Evolutionary conservation across 1,140 invertebrate genomes (phyloP).

Genomic region (Ditylenchus dipsaci): DNA sequence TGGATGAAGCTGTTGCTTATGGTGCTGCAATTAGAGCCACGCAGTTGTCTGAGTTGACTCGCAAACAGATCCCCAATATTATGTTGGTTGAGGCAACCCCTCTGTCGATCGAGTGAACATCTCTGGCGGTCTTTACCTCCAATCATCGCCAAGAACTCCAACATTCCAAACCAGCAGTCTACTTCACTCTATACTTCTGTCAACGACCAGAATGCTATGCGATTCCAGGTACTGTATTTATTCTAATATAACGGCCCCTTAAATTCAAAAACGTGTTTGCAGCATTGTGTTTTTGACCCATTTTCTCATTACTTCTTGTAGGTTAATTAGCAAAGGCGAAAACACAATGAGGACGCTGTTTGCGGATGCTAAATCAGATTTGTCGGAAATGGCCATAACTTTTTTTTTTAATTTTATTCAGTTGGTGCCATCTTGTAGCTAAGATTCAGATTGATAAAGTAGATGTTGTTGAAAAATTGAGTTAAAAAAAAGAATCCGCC

Average conservation of each 20-base stretch:
- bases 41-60: conserved; percentile 70
- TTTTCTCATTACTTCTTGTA: too few species aligned
- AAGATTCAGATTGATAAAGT: too few species aligned
- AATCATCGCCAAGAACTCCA: background rate
- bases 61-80: background rate
- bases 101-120: background rate
- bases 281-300: background rate
- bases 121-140: background rate
- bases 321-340: too few species aligned
- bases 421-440: too few species aligned
- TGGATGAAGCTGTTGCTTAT: conserved; percentile 54
- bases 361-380: too few species aligned
- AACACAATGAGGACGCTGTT: too few species aligned
- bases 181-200: background rate
- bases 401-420: too few species aligned
- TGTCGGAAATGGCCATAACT: too few species aligned
- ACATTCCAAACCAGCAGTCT: background rate
- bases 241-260: background rate
- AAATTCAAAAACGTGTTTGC: background rate
- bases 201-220: background rate
- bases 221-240: background rate
- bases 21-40: conserved; percentile 69
- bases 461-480: too few species aligned
- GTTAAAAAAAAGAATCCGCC: too few species aligned
- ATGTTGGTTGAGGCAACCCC: background rate